Conservation (phyloP, 1,140 invertebrate species). For the Apis cerana region DNA sequence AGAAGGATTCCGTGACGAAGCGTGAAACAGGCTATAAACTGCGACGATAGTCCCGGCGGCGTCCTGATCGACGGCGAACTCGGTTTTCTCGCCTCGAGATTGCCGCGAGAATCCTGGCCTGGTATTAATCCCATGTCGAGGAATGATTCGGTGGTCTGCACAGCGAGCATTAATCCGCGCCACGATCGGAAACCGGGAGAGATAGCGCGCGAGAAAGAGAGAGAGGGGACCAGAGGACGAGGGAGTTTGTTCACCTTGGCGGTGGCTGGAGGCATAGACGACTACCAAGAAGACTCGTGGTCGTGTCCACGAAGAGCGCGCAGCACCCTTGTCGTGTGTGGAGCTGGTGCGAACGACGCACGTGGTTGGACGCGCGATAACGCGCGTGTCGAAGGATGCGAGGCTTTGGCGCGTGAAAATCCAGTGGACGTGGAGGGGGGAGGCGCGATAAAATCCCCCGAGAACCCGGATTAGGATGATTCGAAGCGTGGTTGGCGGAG, state of each 20-base stretch:
- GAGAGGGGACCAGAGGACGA: background rate
- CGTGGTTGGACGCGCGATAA: conserved; percentile 26
- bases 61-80: background rate
- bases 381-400: background rate
- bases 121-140: conserved; percentile 8
- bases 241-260: conserved; percentile 45
- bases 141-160: conserved; percentile 1
- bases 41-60: background rate
- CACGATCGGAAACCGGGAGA: background rate
- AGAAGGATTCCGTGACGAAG: background rate
- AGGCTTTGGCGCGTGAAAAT: background rate
- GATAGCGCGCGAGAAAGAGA: background rate
- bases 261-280: conserved; percentile 11
- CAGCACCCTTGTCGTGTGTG: background rate
- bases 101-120: background rate
- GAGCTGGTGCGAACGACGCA: conserved; percentile 34
- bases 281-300: conserved; percentile 23
- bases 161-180: conserved; percentile 15
- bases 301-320: conserved; percentile 13
- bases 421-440: background rate
- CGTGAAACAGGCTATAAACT: background rate
- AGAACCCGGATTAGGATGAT: background rate
- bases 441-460: background rate
- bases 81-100: too few species aligned
- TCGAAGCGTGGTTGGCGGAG: too few species aligned